Conservation (phyloP, 2,888 invertebrate genomes). For the Diplazon laetatorius region DNA sequence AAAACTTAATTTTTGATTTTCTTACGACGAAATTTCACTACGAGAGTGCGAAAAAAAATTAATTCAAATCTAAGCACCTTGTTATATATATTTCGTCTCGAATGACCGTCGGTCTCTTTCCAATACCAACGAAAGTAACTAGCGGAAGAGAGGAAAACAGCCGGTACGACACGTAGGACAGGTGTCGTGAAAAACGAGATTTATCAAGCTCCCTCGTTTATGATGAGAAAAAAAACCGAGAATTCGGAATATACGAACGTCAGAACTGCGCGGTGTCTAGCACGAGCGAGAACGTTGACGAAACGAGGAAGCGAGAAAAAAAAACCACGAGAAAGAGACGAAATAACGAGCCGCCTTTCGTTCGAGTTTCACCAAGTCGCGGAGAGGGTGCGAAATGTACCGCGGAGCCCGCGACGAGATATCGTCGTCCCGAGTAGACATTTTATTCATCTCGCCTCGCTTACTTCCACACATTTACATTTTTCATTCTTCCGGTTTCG, state of each 20-base stretch:
- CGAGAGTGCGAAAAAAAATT: no score
- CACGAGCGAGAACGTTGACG: constrained; percentile 19
- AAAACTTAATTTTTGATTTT: no score
- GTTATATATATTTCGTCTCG: constrained; percentile 17
- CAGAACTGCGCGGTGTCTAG: constrained; percentile 29
- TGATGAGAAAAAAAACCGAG: constrained; percentile 55
- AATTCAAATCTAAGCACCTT: no score
- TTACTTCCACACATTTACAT: constrained; percentile 12
- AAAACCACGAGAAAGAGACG: constrained; percentile 40
- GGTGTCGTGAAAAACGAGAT: constrained; percentile 46
- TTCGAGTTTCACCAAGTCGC: constrained; percentile 50
- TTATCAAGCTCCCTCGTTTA: constrained; percentile 52
- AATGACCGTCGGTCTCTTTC: constrained; percentile 15
- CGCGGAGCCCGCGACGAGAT: constrained; percentile 46
- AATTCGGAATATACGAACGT: constrained; percentile 50
- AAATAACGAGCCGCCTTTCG: constrained; percentile 54
- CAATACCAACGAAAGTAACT: constrained; percentile 19
- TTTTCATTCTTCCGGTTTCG: constrained; percentile 27
- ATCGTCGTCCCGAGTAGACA: constrained; percentile 48
- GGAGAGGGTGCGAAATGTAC: constrained; percentile 52
- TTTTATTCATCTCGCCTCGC: constrained; percentile 36
- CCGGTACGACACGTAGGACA: not conserved
- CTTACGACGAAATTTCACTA: no score
- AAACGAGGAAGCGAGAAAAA: constrained; percentile 14
- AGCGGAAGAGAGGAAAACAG: constrained; percentile 22